phyloP scores from a whole-genome alignment of 2,888 invertebrate genomes.

The Choristoneura rosaceana region DNA sequence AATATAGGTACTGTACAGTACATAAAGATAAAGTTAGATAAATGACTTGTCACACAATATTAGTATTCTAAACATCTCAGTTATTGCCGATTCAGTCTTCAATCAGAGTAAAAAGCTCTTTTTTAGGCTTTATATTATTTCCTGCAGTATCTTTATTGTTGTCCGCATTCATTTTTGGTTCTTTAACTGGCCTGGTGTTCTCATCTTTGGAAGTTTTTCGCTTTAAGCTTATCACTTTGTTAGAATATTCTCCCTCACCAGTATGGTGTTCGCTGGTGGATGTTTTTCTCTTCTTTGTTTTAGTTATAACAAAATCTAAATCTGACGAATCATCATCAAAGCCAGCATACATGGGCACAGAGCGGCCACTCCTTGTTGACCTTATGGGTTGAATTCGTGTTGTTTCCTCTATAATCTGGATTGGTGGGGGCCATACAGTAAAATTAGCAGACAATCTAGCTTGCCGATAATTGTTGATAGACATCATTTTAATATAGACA shows the following conservation, averaged over 20 bases:
- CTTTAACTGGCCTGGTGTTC: constrained; percentile 63
- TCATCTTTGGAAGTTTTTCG: constrained; percentile 75
- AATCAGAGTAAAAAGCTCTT: constrained; percentile 59
- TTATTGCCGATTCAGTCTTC: constrained; percentile 61
- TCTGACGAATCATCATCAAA: constrained; percentile 80
- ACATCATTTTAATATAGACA: constrained; percentile 78
- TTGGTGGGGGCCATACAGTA: constrained; percentile 74
- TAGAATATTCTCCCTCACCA: constrained; percentile 62
- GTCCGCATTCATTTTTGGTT: constrained; percentile 59
- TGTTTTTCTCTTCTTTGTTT: constrained; percentile 73
- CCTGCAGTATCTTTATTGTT: constrained; percentile 49
- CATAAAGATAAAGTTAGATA: neutral
- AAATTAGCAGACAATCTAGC: constrained; percentile 71
- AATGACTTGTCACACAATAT: constrained; percentile 2
- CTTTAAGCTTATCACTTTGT: constrained; percentile 73
- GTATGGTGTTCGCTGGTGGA: constrained; percentile 65
- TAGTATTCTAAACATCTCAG: constrained; percentile 13
- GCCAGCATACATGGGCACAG: constrained; percentile 74
- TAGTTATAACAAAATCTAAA: constrained; percentile 72
- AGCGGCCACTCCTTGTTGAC: constrained; percentile 76
- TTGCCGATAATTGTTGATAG: constrained; percentile 73
- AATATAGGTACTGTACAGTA: neutral
- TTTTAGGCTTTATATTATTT: constrained; percentile 58
- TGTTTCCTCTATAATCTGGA: constrained; percentile 76
- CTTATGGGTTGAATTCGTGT: constrained; percentile 69